Conservation (phyloP, 53 echinoderm and acorn worm species). For the Actinopyga echinites region DNA sequence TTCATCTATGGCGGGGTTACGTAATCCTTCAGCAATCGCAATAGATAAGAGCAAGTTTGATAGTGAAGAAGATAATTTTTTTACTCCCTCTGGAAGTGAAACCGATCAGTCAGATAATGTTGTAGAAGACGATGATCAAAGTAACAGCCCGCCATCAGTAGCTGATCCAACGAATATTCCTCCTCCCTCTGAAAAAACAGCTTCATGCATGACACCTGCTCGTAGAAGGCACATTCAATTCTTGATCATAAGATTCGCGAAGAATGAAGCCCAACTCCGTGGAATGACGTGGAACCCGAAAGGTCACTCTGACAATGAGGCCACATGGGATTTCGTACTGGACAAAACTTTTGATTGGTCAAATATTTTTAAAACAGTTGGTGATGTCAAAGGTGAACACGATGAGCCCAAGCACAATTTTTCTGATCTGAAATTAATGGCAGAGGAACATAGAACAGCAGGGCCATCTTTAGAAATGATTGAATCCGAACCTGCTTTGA, state of each 20-base stretch:
- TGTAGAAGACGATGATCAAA: no score
- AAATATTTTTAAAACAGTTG: constrained; percentile 13
- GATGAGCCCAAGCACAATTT: constrained; percentile 27
- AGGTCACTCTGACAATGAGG: neutral
- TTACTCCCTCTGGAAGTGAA: no score
- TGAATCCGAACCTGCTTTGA: constrained; percentile 56
- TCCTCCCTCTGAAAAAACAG: no score
- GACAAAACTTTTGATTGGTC: constrained; percentile 14
- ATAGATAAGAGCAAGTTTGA: no score
- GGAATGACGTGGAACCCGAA: constrained; percentile 33
- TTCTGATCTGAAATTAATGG: constrained; percentile 43
- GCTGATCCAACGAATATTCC: no score
- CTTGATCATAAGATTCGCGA: constrained; percentile 63
- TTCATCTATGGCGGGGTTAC: no score
- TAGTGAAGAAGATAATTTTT: no score
- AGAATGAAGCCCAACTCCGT: constrained; percentile 46
- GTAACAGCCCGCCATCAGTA: no score
- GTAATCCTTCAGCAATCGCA: no score
- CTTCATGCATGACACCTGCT: constrained; percentile 21
- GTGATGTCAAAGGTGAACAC: neutral
- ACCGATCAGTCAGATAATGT: no score
- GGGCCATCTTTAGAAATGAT: constrained; percentile 40
- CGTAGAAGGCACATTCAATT: constrained; percentile 57
- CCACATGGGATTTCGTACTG: neutral
- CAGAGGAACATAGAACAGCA: constrained; percentile 5